Evolutionary conservation across 2,888 invertebrate species (phyloP), one percentile per base, ranked within the genome.

Genomic region (Perizoma affinitatum): DNA sequence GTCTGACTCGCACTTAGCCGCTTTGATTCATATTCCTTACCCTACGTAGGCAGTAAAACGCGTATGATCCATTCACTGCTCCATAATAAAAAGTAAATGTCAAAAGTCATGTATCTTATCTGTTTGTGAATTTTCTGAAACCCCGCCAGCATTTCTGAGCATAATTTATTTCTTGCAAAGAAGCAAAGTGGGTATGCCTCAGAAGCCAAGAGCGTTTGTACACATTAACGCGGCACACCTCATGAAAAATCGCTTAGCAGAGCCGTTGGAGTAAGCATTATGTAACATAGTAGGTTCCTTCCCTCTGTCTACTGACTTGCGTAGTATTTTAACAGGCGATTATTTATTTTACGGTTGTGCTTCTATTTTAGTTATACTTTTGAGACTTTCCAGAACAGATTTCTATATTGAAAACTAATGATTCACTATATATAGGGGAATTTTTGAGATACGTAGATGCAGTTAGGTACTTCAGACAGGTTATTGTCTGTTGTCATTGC

Each of bases 241-340:
- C 90, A 88, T 91, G 90, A 91, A 90, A 90, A 90, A 91, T 90
- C 89, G 90, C 87, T 91, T 90, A 90, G 84, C 83, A 82, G 80
- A 82, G 79, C 77, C 77, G 83, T 78, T 76, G 72, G 76, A 79
- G 83, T 80, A 79, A 79, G 76, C 73, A 70, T 77, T 73, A 76
- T 67, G 73, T 72, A 73, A 77, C 78, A 73, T 73, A 75, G 76
- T 64, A 33, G 11, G 43, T 49, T 35, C 45, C 53, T 61, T 53
- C 47, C 43, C 49, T 55, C 61, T 68, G 71, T 71, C 69, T 75
- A 71, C 68, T 61, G 58, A 68, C 56, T 65, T 63, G 69, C 69
- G 75, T 65, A 70, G 63, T 63, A 62, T 66, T 70, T 70, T 72
- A 67, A 38, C 63, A 66, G 51, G 50, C 45, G 59, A 42, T 65